These are phyloP conservation scores for Drosophila borborema DNA, from an alignment of 2,888 invertebrate species.

Conservation along the genomic window DNA sequence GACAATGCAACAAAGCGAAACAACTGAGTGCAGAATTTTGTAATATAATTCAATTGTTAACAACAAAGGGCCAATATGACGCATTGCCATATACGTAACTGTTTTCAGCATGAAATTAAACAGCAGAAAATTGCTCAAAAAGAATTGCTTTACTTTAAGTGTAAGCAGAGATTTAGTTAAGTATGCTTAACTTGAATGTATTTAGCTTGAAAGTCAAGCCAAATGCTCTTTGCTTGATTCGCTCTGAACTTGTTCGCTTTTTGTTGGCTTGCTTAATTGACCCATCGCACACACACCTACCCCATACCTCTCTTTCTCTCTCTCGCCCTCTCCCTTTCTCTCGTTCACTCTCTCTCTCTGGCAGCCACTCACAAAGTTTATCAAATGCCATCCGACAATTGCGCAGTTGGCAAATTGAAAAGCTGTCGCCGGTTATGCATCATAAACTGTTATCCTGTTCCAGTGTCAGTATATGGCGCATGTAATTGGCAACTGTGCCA, in stretches of 20 bases:
- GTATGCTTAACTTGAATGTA: background rate
- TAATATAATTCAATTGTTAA: slow-evolving; percentile 28
- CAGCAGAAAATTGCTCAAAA: background rate
- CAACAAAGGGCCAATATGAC: slow-evolving; percentile 44
- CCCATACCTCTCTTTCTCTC: background rate
- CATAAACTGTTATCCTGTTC: slow-evolving; percentile 8
- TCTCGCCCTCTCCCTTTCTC: too few relatives aligned
- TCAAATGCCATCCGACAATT: slow-evolving; percentile 17
- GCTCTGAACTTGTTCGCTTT: background rate
- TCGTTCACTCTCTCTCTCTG: background rate
- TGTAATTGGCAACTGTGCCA: slow-evolving; percentile 41
- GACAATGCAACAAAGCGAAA: slow-evolving; percentile 30
- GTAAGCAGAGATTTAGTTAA: background rate
- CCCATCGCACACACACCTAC: background rate
- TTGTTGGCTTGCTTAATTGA: background rate
- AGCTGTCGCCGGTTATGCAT: slow-evolving; percentile 25
- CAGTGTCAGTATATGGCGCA: background rate
- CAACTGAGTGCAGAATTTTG: slow-evolving; percentile 19
- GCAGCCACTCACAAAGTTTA: background rate
- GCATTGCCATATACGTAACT: slow-evolving; percentile 24
- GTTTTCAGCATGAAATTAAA: background rate
- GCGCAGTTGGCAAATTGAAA: slow-evolving; percentile 22
- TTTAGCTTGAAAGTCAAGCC: too few relatives aligned
- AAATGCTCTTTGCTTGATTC: background rate
- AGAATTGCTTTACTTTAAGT: background rate